phyloP scores from a whole-genome alignment of 2,797 vertebrate genomes.

The Forpus xanthops region DNA sequence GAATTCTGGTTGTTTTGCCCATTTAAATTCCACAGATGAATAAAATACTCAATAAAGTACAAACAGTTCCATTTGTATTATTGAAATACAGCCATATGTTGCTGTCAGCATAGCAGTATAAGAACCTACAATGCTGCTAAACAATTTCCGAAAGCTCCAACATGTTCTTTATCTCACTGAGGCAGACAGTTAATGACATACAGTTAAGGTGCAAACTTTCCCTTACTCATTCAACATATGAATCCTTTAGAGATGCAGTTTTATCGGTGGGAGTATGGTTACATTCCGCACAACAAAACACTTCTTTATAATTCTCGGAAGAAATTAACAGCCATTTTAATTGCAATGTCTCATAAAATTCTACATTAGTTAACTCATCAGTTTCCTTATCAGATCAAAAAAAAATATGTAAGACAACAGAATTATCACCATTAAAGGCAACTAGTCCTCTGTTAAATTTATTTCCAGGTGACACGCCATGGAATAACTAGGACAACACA shows the following conservation, averaged over 20 bases:
- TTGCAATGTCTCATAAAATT: neutral
- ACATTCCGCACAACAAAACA: neutral
- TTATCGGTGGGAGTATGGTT: neutral
- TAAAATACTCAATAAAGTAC: neutral
- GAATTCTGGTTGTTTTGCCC: neutral
- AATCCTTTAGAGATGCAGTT: neutral
- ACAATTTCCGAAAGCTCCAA: neutral
- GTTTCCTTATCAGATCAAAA: neutral
- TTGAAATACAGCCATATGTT: neutral
- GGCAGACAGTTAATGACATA: neutral
- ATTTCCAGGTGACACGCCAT: neutral
- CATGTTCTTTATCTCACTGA: neutral
- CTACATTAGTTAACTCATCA: neutral
- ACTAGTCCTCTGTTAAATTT: neutral
- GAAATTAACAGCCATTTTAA: neutral
- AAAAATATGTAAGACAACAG: neutral
- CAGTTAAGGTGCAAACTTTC: neutral
- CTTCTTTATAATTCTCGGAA: neutral
- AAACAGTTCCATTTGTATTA: neutral
- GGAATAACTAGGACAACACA: neutral
- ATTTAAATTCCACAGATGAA: neutral
- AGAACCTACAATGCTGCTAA: neutral
- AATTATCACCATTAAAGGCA: neutral
- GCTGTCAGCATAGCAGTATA: neutral
- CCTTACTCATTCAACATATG: neutral